Conservation (phyloP, 2,113 vertebrate species). For the Myanophis thanlyinensis region DNA sequence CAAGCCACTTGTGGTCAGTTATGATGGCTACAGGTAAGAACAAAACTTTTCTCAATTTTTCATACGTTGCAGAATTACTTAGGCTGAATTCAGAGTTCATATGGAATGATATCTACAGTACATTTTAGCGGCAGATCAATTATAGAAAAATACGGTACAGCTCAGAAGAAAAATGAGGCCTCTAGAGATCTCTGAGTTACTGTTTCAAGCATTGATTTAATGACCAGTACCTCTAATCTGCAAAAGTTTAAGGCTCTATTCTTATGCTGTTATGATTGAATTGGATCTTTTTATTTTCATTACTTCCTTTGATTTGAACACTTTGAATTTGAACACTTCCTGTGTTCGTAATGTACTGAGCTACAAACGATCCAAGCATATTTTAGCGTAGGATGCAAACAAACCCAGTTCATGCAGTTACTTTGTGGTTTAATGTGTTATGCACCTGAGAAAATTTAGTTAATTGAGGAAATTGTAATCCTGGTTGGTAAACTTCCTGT, state of each 20-base stretch:
- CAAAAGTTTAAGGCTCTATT: background rate
- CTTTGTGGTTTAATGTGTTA: background rate
- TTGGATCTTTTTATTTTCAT: background rate
- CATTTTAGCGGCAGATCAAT: background rate
- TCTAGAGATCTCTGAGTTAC: background rate
- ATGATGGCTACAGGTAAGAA: conserved; percentile 26
- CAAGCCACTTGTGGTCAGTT: background rate
- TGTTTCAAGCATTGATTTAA: background rate
- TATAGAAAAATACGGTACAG: background rate
- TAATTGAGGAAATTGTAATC: background rate
- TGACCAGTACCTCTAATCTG: background rate
- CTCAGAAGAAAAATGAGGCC: background rate
- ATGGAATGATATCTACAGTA: background rate
- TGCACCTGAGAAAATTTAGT: background rate
- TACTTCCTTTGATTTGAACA: background rate
- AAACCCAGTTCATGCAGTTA: background rate
- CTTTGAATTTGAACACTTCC: too few relatives aligned
- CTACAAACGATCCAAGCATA: background rate
- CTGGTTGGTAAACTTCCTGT: background rate
- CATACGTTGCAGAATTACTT: background rate
- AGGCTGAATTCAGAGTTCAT: background rate
- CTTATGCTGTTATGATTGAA: background rate
- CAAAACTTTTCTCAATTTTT: background rate
- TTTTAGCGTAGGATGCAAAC: background rate
- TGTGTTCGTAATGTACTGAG: background rate